phyloP scores from a whole-genome alignment of 2,888 invertebrate genomes.

The Polyommatus icarus region DNA sequence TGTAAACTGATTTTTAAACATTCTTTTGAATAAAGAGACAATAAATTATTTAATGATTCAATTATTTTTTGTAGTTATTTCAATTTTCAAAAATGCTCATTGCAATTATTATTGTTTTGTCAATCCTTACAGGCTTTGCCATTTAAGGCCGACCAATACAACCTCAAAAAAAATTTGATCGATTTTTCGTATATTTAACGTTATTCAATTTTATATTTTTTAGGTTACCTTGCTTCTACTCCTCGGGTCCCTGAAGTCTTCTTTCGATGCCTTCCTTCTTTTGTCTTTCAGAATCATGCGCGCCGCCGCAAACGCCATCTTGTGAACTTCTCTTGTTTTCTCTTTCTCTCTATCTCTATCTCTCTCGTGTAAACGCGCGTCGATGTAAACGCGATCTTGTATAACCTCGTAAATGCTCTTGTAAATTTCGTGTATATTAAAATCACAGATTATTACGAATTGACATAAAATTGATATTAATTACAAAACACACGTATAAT shows the following conservation, averaged over 20 bases:
- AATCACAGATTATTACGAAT: constrained; percentile 43
- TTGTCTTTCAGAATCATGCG: constrained; percentile 92
- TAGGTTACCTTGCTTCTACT: constrained; percentile 89
- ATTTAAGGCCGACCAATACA: no score
- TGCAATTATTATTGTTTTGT: no score
- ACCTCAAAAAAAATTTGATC: no score
- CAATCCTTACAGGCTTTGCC: no score
- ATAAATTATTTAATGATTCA: no score
- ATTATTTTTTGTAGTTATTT: no score
- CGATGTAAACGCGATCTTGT: constrained; percentile 22
- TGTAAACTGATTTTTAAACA: no score
- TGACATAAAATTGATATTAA: constrained; percentile 41
- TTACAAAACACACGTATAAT: constrained; percentile 33
- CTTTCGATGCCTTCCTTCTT: constrained; percentile 88
- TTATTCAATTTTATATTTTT: neutral
- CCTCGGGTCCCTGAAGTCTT: constrained; percentile 86
- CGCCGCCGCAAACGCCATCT: constrained; percentile 91
- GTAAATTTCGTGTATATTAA: constrained; percentile 26
- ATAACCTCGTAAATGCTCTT: constrained; percentile 34
- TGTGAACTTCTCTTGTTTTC: constrained; percentile 44
- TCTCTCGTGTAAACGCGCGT: constrained; percentile 2
- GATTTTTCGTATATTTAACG: no score
- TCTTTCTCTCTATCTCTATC: neutral
- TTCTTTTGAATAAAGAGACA: no score
- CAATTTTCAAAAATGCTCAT: no score